These are phyloP conservation scores for Notocelia uddmanniana DNA, from an alignment of 2,888 invertebrate species.

Conservation along the genomic window DNA sequence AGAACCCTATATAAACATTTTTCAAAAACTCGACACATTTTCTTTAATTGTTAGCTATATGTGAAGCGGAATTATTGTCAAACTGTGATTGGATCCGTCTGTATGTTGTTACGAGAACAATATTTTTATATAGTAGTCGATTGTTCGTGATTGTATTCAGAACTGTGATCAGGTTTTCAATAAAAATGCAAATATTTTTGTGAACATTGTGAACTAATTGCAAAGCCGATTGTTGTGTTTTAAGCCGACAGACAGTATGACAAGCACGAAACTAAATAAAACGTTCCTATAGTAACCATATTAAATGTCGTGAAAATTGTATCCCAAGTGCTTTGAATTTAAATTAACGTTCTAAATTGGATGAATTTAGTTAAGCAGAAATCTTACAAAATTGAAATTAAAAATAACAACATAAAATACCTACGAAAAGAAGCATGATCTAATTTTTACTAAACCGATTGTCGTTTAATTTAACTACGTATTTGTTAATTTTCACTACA, in stretches of 20 bases:
- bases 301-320: background rate
- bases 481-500: background rate
- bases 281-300: slow-evolving; percentile 16
- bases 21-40: background rate
- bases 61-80: background rate
- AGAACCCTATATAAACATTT: background rate
- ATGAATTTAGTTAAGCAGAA: background rate
- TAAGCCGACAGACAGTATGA: slow-evolving; percentile 51
- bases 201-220: slow-evolving; percentile 67
- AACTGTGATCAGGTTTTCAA: slow-evolving; percentile 54
- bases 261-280: slow-evolving; percentile 45
- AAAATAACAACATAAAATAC: background rate
- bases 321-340: background rate
- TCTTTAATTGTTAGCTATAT: background rate
- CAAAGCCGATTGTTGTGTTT: slow-evolving; percentile 59
- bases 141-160: slow-evolving; percentile 50
- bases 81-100: background rate
- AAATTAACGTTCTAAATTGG: background rate
- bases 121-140: slow-evolving; percentile 7
- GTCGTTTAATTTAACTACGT: background rate
- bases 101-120: slow-evolving; percentile 6
- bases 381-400: background rate
- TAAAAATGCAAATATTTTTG: slow-evolving; percentile 66
- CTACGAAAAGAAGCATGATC: background rate
- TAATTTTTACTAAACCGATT: background rate